Conservation (phyloP, 1,140 invertebrate species). For the Hydropsyche tenuis region DNA sequence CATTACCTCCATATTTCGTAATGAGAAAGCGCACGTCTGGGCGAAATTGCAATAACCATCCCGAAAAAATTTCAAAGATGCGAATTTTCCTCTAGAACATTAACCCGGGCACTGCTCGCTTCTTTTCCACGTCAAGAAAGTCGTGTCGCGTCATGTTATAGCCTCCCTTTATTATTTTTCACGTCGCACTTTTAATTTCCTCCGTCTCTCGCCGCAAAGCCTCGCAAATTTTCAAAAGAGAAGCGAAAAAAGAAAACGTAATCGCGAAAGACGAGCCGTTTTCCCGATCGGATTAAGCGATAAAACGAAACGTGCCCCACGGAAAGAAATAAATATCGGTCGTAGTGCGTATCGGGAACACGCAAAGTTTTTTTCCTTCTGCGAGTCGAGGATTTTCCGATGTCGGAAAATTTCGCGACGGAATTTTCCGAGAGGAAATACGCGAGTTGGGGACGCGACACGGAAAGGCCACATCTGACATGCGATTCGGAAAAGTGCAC, state of each 20-base stretch:
- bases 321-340: neutral
- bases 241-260: neutral
- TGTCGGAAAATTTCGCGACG: too few relatives aligned
- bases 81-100: neutral
- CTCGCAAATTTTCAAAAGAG: neutral
- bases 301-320: neutral
- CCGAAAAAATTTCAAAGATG: neutral
- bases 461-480: neutral
- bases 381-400: neutral
- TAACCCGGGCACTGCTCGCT: neutral
- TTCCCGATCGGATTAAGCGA: neutral
- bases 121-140: neutral
- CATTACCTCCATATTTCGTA: too few relatives aligned
- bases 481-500: neutral
- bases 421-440: too few relatives aligned
- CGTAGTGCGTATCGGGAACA: constrained; percentile 2
- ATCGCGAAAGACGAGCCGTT: neutral
- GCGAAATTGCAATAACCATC: neutral
- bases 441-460: too few relatives aligned
- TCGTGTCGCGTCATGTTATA: neutral
- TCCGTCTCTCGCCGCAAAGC: too few relatives aligned
- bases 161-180: neutral
- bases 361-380: neutral
- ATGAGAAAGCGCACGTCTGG: too few relatives aligned
- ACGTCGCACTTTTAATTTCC: neutral